Evolutionary conservation across 2,888 invertebrate species (phyloP).

Genomic region (Xylota sylvarum): DNA sequence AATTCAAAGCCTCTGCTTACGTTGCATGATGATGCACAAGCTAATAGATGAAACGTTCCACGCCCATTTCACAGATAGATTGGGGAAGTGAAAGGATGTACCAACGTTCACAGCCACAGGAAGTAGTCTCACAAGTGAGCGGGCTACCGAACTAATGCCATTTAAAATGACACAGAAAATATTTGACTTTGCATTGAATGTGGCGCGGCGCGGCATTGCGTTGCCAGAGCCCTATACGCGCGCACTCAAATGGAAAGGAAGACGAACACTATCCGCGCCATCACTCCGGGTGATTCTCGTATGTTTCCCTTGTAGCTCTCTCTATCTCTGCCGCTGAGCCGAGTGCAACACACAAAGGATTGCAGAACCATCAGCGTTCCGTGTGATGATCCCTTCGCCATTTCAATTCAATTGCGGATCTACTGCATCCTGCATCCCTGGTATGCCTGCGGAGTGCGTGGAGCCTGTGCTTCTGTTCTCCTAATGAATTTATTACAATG

Average conservation of each 20-base stretch:
- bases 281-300: conserved; percentile 31
- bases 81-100: conserved; percentile 49
- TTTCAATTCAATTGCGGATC: conserved; percentile 51
- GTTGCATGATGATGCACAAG: conserved; percentile 35
- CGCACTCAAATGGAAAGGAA: conserved; percentile 68
- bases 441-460: conserved; percentile 12
- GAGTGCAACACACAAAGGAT: conserved; percentile 44
- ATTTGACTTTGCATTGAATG: conserved; percentile 72
- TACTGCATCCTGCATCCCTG: conserved; percentile 8
- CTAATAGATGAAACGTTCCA: conserved; percentile 70
- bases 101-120: conserved; percentile 44
- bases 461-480: conserved; percentile 61
- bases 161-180: conserved; percentile 77
- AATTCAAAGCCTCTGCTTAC: conserved; percentile 18
- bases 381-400: conserved; percentile 58
- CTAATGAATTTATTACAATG: conserved; percentile 76
- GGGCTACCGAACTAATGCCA: conserved; percentile 73
- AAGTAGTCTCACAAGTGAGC: conserved; percentile 76
- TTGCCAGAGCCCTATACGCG: conserved; percentile 18
- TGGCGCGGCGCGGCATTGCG: background rate
- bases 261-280: conserved; percentile 43
- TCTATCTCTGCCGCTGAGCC: conserved; percentile 10
- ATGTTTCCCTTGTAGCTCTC: conserved; percentile 37
- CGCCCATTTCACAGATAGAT: conserved; percentile 66
- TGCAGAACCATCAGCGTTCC: conserved; percentile 21